These are phyloP conservation scores for Dorcus parallelipipedus DNA, from an alignment of 2,888 invertebrate species.

Conservation along the genomic window DNA sequence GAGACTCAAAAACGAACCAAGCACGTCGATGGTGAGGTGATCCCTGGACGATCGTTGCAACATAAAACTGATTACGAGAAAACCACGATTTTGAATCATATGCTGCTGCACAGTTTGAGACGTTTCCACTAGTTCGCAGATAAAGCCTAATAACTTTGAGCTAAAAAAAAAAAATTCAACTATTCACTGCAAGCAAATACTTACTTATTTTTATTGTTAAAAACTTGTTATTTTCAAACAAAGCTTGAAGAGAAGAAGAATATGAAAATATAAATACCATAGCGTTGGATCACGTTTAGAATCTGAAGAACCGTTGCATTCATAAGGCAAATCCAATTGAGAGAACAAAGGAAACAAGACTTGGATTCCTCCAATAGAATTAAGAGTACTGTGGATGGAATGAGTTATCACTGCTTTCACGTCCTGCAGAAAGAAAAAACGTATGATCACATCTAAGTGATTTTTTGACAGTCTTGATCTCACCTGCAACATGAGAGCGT, in stretches of 20 bases:
- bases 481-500: slow-evolving; percentile 98
- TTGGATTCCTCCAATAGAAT: slow-evolving; percentile 98
- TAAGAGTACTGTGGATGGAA: slow-evolving; percentile 97
- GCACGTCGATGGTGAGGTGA: slow-evolving; percentile 90
- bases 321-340: slow-evolving; percentile 92
- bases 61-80: slow-evolving; percentile 96
- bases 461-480: slow-evolving; percentile 23
- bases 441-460: not conserved
- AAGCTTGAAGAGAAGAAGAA: not conserved
- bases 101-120: slow-evolving; percentile 98
- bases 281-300: slow-evolving; percentile 83
- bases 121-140: slow-evolving; percentile 94
- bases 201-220: no score
- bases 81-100: slow-evolving; percentile 98
- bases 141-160: slow-evolving; percentile 93
- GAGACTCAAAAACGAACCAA: slow-evolving; percentile 86
- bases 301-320: slow-evolving; percentile 68
- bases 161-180: slow-evolving; percentile 50
- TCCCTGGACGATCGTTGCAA: slow-evolving; percentile 89
- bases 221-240: not conserved
- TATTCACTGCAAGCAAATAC: no score
- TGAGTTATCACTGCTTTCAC: slow-evolving; percentile 99
- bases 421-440: slow-evolving; percentile 63
- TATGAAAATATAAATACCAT: slow-evolving; percentile 61
- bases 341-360: slow-evolving; percentile 97